These are phyloP conservation scores for Drosophila parthenogenetica DNA, from an alignment of 2,888 invertebrate genomes.

Conservation along the genomic window DNA sequence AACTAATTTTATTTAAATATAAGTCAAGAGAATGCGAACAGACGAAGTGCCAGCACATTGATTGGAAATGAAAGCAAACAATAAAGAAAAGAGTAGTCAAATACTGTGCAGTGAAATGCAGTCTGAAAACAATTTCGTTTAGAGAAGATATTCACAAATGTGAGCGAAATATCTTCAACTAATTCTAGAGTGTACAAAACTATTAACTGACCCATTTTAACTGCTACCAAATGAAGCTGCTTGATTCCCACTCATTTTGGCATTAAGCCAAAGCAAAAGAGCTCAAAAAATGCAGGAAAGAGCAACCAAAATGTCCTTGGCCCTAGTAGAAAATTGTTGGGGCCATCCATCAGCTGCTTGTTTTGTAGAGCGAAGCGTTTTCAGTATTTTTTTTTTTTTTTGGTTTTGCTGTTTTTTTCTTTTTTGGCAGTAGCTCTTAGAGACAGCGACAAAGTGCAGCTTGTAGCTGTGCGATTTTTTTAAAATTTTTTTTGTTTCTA, in stretches of 20 bases:
- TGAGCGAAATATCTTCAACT: constrained; percentile 32
- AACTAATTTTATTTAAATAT: constrained; percentile 80
- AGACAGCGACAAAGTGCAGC: constrained; percentile 63
- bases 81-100: not conserved
- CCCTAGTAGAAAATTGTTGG: constrained; percentile 65
- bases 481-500: constrained; percentile 2
- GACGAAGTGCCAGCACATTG: constrained; percentile 29
- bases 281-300: constrained; percentile 8
- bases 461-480: constrained; percentile 36
- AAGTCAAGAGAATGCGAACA: constrained; percentile 45
- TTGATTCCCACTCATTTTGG: constrained; percentile 48
- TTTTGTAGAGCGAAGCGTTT: constrained; percentile 62
- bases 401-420: constrained; percentile 4
- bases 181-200: constrained; percentile 17
- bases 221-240: constrained; percentile 29
- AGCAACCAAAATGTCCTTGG: constrained; percentile 66
- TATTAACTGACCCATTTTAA: constrained; percentile 58
- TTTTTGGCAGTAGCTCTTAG: constrained; percentile 4
- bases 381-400: constrained; percentile 46
- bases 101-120: not conserved
- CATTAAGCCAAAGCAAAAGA: constrained; percentile 35
- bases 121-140: not conserved
- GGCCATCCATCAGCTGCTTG: constrained; percentile 70
- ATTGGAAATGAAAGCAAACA: constrained; percentile 26
- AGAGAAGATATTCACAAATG: constrained; percentile 49